A percentile compares a stretch with the other conserved stretches of the same genome.
Conservation (phyloP, 2,888 invertebrate species). For the Aphodius granarius region DNA sequence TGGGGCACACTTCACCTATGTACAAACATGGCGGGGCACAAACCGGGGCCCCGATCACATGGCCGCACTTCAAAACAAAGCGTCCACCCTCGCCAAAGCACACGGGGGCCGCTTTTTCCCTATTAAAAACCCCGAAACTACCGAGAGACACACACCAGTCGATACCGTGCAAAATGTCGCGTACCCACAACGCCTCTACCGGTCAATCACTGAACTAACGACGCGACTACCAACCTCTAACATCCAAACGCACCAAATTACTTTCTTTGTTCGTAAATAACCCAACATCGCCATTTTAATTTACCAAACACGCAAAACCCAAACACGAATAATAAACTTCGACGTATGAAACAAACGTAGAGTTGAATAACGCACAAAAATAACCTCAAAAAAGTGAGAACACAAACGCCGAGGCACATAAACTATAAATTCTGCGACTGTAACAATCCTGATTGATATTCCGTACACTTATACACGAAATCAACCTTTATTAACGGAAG, state of each 20-base stretch:
- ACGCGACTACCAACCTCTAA: slow-evolving; percentile 31
- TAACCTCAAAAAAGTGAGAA: slow-evolving; percentile 1
- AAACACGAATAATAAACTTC: background rate
- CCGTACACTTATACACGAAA: background rate
- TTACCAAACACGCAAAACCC: background rate
- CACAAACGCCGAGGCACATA: background rate
- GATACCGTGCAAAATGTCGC: slow-evolving; percentile 74
- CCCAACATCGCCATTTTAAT: background rate
- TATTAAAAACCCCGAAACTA: slow-evolving; percentile 30
- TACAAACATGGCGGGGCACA: slow-evolving; percentile 27
- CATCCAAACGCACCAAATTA: background rate
- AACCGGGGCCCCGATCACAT: slow-evolving; percentile 26
- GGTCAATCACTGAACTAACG: slow-evolving; percentile 30
- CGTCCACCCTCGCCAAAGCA: slow-evolving; percentile 24
- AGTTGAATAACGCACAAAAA: background rate
- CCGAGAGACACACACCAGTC: slow-evolving; percentile 58
- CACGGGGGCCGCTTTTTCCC: slow-evolving; percentile 3
- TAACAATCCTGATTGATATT: background rate
- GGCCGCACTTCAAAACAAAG: slow-evolving; percentile 21
- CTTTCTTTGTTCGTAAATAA: slow-evolving; percentile 1
- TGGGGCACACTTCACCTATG: slow-evolving; percentile 49
- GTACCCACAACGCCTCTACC: slow-evolving; percentile 63
- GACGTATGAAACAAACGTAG: background rate
- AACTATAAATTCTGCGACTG: background rate
- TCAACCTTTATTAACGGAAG: background rate